Base-by-base conservation (phyloP, 2,888 invertebrate species). In the Petrophora chlorosata region DNA sequence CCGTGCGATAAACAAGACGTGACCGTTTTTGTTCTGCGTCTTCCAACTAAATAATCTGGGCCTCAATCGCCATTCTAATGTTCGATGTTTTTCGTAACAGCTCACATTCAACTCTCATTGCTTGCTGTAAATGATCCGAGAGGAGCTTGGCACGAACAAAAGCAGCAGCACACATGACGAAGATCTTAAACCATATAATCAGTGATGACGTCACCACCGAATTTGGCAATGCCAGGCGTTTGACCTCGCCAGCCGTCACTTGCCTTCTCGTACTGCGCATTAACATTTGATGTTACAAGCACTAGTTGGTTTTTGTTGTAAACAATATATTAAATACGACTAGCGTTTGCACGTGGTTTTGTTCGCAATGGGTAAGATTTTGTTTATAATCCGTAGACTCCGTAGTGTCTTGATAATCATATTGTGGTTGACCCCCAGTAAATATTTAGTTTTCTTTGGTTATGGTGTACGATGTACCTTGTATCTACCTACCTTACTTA, bases 141-240 rank as follows among this genome's bases (percentile, higher is more conserved):
- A 5, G 4, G 16, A 5, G 14, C 14, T 3, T 8, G n/a, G 1
- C 5, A 23, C 1, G 14, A 34, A 5, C 23, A 26, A 16, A 3
- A 7, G 30, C 40, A 40, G 26, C 30, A 17, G 64, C 12, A 12
- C n/a, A n/a, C n/a, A 16, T n/a, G 22, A 8, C 7, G 33, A 33
- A 33, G 34, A 23, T 34, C 13, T 34, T 14, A 19, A 32, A 22
- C 34, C 34, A 34, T 23, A 3, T 22, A 23, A 34, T 34, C 22
- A 23, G 14, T 14, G 23, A 41, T 63, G 61, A 63, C 54, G 63
- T 59, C 53, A 56, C 49, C 38, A 51, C 70, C 74, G 77, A 81
- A 83, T 87, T 88, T 80, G 87, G 87, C 85, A 82, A 82, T 79
- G 83, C 59, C 66, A 73, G 84, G 77, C 76, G 67, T 64, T 74